phyloP scores from a whole-genome alignment of 2,888 invertebrate genomes.

The Drosophila falleni region DNA sequence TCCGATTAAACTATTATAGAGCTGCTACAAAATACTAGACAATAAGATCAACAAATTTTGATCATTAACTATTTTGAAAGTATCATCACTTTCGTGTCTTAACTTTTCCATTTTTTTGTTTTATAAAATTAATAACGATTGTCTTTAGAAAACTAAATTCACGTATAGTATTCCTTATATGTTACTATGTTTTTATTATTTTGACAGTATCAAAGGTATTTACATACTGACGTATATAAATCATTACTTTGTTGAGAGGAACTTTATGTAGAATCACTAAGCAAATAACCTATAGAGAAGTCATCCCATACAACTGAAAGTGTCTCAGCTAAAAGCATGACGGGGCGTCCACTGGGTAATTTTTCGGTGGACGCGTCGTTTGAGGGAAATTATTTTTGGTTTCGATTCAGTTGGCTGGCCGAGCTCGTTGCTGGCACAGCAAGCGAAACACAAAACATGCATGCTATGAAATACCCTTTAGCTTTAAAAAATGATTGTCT shows the following conservation, averaged over 20 bases:
- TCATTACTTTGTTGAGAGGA: constrained; percentile 56
- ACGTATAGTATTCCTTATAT: constrained; percentile 57
- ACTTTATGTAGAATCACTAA: constrained; percentile 58
- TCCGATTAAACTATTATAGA: constrained; percentile 57
- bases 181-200: constrained; percentile 38
- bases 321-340: too few species aligned
- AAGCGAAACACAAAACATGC: too few species aligned
- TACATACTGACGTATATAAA: constrained; percentile 31
- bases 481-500: too few species aligned
- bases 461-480: too few species aligned
- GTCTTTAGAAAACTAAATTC: constrained; percentile 82
- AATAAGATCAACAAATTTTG: constrained; percentile 34
- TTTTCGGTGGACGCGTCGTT: too few species aligned
- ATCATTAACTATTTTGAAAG: constrained; percentile 24
- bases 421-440: too few species aligned
- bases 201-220: constrained; percentile 34
- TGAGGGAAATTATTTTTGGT: too few species aligned
- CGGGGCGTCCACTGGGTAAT: too few species aligned
- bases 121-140: constrained; percentile 80
- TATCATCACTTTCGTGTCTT: constrained; percentile 10
- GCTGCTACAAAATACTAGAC: constrained; percentile 60
- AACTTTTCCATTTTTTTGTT: constrained; percentile 10
- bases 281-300: too few species aligned
- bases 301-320: too few species aligned
- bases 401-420: too few species aligned